These are phyloP conservation scores for Megalops cyprinoides DNA, from an alignment of 2,797 vertebrate genomes.

Conservation along the genomic window DNA sequence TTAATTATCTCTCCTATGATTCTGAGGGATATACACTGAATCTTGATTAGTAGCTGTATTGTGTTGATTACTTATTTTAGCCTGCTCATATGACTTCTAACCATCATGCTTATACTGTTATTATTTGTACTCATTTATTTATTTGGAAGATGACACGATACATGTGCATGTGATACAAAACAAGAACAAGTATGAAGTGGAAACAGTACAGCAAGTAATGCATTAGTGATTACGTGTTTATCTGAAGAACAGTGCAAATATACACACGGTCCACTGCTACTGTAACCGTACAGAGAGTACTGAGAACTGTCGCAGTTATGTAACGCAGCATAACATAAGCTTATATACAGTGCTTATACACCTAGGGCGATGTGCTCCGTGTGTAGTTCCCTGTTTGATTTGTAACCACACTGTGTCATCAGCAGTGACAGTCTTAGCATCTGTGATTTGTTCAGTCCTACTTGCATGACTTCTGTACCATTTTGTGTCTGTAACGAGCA, in stretches of 20 bases:
- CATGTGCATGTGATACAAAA: no score
- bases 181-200: no score
- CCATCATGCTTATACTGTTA: neutral
- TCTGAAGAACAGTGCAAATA: no score
- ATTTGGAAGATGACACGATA: no score
- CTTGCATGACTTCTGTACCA: neutral
- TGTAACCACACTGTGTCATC: neutral
- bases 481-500: neutral
- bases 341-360: neutral
- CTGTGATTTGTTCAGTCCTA: neutral
- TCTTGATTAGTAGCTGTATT: no score
- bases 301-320: neutral
- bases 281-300: no score
- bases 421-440: neutral
- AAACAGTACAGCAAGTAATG: no score
- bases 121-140: neutral
- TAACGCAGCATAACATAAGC: neutral
- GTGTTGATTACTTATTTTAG: neutral
- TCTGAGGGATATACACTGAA: no score
- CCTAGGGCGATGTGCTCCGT: neutral
- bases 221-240: no score
- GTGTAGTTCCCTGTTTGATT: neutral
- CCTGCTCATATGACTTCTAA: neutral
- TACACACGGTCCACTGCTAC: no score
- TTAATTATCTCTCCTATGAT: neutral